phyloP scores from a whole-genome alignment of 2,888 invertebrate species.

The Ctenicera cuprea region DNA sequence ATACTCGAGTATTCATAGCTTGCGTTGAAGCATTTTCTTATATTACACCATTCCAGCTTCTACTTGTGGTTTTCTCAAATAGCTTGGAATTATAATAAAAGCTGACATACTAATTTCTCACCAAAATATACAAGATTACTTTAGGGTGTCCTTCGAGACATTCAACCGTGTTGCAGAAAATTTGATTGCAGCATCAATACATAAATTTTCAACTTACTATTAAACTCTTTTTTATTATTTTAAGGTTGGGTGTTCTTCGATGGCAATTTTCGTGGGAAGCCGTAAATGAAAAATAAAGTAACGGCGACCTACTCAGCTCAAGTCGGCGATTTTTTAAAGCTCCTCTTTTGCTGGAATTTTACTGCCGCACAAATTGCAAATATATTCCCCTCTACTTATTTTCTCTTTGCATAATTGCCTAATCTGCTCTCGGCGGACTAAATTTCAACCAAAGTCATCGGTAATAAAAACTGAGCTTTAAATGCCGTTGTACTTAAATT shows the following conservation, averaged over 20 bases:
- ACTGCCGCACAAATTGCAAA: constrained; percentile 44
- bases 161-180: no score
- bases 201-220: no score
- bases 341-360: constrained; percentile 35
- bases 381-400: constrained; percentile 49
- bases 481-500: constrained; percentile 49
- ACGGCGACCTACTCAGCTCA: constrained; percentile 25
- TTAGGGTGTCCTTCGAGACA: no score
- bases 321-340: constrained; percentile 29
- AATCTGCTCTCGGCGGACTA: constrained; percentile 46
- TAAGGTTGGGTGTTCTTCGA: constrained; percentile 5
- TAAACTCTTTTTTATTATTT: not conserved
- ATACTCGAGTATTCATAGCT: no score
- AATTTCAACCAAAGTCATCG: constrained; percentile 46
- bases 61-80: no score
- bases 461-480: constrained; percentile 50
- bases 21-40: no score
- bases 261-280: constrained; percentile 19
- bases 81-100: no score
- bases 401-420: constrained; percentile 50
- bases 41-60: no score
- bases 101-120: no score
- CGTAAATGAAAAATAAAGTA: constrained; percentile 38
- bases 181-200: no score
- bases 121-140: no score